Conservation (phyloP, 2,888 invertebrate species). For the Monopis laevigella region DNA sequence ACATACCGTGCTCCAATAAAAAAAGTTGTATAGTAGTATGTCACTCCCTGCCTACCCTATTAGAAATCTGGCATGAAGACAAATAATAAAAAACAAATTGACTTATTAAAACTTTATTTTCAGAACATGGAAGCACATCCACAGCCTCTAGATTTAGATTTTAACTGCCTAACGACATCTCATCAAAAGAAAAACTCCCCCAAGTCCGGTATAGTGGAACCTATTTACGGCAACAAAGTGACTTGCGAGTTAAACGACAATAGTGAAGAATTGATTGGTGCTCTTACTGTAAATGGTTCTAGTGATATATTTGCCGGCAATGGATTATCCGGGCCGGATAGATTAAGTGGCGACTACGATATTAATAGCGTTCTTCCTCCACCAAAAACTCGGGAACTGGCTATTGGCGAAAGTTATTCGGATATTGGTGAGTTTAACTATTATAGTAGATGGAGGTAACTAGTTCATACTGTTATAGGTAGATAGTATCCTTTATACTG, state of each 20-base stretch:
- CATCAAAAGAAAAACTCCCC: constrained; percentile 57
- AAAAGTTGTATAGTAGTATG: too few species aligned
- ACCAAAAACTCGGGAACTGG: constrained; percentile 57
- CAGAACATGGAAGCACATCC: constrained; percentile 45
- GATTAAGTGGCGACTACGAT: constrained; percentile 59
- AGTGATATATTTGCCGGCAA: constrained; percentile 52
- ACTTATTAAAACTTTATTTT: constrained; percentile 1
- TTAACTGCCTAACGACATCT: constrained; percentile 57
- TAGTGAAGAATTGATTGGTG: constrained; percentile 42
- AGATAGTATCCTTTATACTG: too few species aligned
- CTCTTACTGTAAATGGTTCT: constrained; percentile 39
- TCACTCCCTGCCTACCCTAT: too few species aligned
- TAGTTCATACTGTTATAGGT: too few species aligned
- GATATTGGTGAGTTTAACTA: constrained; percentile 64
- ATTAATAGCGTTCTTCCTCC: constrained; percentile 58
- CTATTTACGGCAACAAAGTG: constrained; percentile 59
- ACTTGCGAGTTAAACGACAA: constrained; percentile 53
- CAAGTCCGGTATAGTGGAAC: constrained; percentile 48
- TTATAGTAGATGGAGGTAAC: too few species aligned
- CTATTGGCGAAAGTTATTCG: constrained; percentile 62
- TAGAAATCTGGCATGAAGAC: too few species aligned
- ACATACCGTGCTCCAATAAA: too few species aligned
- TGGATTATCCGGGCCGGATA: constrained; percentile 41
- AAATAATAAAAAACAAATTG: not conserved
- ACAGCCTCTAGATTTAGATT: constrained; percentile 56